phyloP scores from a whole-genome alignment of 2,888 invertebrate genomes.

The Perithous albicinctus region DNA sequence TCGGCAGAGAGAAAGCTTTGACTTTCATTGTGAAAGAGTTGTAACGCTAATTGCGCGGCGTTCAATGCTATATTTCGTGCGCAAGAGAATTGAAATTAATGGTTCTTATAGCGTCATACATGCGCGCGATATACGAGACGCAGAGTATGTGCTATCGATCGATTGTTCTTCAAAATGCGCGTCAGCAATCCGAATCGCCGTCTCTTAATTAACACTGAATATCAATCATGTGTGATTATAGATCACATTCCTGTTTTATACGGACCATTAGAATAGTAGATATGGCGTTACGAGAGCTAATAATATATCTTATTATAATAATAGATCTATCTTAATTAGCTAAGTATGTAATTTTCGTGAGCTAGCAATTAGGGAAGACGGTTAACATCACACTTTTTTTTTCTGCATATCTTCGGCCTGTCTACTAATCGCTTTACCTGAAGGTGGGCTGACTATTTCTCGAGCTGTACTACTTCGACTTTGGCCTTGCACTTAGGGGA shows the following conservation, averaged over 20 bases:
- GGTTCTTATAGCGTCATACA: neutral
- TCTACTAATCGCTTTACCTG: neutral
- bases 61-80: neutral
- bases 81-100: constrained; percentile 29
- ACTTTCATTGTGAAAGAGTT: too few species aligned
- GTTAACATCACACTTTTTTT: constrained; percentile 1
- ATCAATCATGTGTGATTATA: constrained; percentile 38
- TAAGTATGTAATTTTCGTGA: constrained; percentile 19
- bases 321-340: constrained; percentile 30
- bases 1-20: neutral
- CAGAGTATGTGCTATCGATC: constrained; percentile 38
- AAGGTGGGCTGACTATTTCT: constrained; percentile 47
- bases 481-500: neutral
- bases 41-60: neutral
- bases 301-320: neutral
- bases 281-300: neutral
- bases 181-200: constrained; percentile 23
- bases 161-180: constrained; percentile 42
- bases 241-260: neutral
- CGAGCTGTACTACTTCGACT: constrained; percentile 32
- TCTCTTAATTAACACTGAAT: constrained; percentile 43
- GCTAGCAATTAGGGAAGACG: constrained; percentile 4
- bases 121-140: neutral
- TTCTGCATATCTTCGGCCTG: neutral
- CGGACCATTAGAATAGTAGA: neutral